Conservation (phyloP, 2,797 vertebrate genomes). For the Acanthopagrus latus region DNA sequence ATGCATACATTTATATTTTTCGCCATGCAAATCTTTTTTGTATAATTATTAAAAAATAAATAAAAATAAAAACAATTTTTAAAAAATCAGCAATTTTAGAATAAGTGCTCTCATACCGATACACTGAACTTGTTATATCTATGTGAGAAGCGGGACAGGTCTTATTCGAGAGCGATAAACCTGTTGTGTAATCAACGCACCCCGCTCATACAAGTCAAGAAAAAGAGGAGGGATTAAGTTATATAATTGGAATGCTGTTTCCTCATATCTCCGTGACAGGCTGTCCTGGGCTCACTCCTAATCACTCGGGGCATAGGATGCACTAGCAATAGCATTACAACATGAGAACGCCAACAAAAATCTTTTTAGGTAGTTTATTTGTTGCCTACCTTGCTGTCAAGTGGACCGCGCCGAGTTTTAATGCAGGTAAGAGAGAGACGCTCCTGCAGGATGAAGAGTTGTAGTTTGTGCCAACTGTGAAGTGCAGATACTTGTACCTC, state of each 20-base stretch:
- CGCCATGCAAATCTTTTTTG: no score
- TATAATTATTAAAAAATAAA: no score
- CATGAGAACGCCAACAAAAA: constrained; percentile 68
- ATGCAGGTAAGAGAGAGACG: constrained; percentile 69
- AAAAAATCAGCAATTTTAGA: no score
- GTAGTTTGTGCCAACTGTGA: background rate
- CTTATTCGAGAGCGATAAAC: background rate
- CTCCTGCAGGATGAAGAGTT: background rate
- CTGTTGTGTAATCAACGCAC: background rate
- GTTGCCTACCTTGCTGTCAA: constrained; percentile 65
- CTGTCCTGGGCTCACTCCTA: background rate
- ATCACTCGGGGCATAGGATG: background rate
- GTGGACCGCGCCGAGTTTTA: constrained; percentile 74
- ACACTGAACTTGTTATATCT: background rate
- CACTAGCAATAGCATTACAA: background rate
- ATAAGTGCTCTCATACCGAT: no score
- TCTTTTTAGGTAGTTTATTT: constrained; percentile 50
- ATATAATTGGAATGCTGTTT: background rate
- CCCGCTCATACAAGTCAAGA: background rate
- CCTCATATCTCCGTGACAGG: background rate
- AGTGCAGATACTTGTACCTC: background rate
- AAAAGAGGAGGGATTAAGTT: background rate
- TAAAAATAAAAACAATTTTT: no score
- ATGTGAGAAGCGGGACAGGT: fast-evolving
- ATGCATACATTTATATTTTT: no score